Base-by-base conservation (phyloP, 2,113 vertebrate genomes). In the Rostratula benghalensis region DNA sequence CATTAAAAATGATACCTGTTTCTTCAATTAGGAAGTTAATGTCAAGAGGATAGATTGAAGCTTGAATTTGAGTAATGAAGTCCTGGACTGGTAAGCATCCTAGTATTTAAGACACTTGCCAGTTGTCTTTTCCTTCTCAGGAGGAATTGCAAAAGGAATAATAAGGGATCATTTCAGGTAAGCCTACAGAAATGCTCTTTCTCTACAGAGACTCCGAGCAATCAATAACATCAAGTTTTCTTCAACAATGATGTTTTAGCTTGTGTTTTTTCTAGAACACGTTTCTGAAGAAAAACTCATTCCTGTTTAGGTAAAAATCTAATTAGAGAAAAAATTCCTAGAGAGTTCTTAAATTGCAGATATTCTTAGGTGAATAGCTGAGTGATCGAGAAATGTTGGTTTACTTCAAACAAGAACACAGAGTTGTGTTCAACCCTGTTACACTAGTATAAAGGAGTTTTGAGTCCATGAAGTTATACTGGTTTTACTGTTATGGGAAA, bases 41-140 rank as follows among this genome's bases (percentile, higher is more conserved):
- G 63, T 96, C 56, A 85, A 92, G 89, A 92, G 43, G 69, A 31
- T 95, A 91, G 79, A 90, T 94, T 94, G 48, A 86, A 95, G 59
- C 48, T 94, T 88, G 78, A 89, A 83, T 86, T 81, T 87, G 46
- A 79, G 24, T 73, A 57, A 91, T 80, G 39, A 73, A 82, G 12
- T 51, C 48, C 39, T 77, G 60, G n/a, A 64, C n/a, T 83, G 50
- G 30, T 43, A 68, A 61, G 31, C 31, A 75, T 65, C 18, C 21
- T 12, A 54, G 10, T 71, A n/a, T 92, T 80, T 90, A 74, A 90
- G 41, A 78, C 28, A 63, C 23, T 85, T 70, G 19, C 27, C 24
- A 56, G 30, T 65, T 4, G n/a, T 35, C 46, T 80, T 50, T 87
- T 28, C 6, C 35, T 71, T 93, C 86, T 63, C 35, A 75, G 46